Evolutionary conservation across 2,113 vertebrate species (phyloP).

Genomic region (Boleophthalmus pectinirostris): DNA sequence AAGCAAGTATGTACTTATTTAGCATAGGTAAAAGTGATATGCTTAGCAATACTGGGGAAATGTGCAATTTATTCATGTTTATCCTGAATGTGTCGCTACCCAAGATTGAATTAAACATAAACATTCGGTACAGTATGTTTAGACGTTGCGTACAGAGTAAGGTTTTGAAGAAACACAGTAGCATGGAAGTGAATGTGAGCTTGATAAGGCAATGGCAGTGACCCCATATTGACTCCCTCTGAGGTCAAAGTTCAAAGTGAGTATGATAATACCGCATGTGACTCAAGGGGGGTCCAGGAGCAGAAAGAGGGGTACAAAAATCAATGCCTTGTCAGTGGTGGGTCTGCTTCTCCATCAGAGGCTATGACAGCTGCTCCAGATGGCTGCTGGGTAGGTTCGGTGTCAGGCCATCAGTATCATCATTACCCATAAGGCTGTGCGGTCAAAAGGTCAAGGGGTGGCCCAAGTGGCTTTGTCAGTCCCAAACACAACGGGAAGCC

Average conservation of each 20-base stretch:
- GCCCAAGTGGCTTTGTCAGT: conserved; percentile 62
- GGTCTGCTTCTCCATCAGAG: conserved; percentile 78
- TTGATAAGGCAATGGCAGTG: conserved; percentile 55
- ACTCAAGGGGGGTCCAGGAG: conserved; percentile 29
- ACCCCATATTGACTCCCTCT: conserved; percentile 52
- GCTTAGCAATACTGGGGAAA: no score
- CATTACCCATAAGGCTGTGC: conserved; percentile 71
- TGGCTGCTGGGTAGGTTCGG: conserved; percentile 71
- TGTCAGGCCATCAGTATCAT: conserved; percentile 77
- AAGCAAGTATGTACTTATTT: no score
- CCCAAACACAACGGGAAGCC: conserved; percentile 44
- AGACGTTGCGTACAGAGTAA: no score
- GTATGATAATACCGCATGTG: conserved; percentile 36
- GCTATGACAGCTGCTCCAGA: conserved; percentile 76
- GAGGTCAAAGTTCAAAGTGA: conserved; percentile 67
- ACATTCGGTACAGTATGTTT: no score
- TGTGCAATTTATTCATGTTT: no score
- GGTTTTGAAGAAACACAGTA: background rate
- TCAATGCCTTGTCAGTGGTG: conserved; percentile 64
- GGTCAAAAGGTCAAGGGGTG: conserved; percentile 71
- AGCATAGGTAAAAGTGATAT: no score
- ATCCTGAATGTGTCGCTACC: no score
- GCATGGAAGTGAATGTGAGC: background rate
- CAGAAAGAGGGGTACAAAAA: conserved; percentile 38
- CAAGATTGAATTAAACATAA: no score